These are phyloP conservation scores for Cottoperca gobio DNA, from an alignment of 2,797 vertebrate genomes.

Conservation along the genomic window DNA sequence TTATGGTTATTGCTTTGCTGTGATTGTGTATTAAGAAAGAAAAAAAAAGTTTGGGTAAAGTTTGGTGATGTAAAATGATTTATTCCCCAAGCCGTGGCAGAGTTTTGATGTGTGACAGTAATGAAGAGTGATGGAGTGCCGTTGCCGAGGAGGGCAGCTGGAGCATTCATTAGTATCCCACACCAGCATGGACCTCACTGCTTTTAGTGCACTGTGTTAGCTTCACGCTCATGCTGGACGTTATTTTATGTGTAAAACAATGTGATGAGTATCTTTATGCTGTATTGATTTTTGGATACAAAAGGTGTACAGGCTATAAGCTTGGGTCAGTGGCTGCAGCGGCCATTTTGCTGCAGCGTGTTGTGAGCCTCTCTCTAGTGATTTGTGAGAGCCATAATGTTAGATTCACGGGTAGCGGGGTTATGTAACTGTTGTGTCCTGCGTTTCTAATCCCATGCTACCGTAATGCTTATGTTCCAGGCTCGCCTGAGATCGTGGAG, in stretches of 20 bases:
- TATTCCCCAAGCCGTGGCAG: conserved; percentile 90
- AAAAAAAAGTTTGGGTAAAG: conserved; percentile 80
- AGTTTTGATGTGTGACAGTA: conserved; percentile 99
- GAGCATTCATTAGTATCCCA: conserved; percentile 94
- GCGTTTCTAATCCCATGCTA: conserved; percentile 68
- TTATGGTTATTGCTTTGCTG: conserved; percentile 85
- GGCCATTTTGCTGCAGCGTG: conserved; percentile 93
- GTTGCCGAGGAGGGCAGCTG: conserved; percentile 96
- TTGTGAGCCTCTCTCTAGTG: conserved; percentile 65
- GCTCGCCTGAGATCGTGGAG: conserved; percentile 93
- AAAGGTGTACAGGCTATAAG: conserved; percentile 19
- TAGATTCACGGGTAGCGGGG: conserved; percentile 41
- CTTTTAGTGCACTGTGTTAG: conserved; percentile 59
- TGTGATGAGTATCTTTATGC: conserved; percentile 31
- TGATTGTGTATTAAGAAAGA: conserved; percentile 76
- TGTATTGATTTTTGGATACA: conserved; percentile 32
- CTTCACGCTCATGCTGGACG: conserved; percentile 28
- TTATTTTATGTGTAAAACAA: conserved; percentile 45
- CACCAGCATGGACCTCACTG: conserved; percentile 87
- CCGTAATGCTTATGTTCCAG: conserved; percentile 76
- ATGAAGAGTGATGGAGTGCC: conserved; percentile 99
- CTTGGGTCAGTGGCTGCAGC: conserved; percentile 80
- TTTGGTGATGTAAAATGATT: conserved; percentile 91
- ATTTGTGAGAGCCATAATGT: conserved; percentile 60
- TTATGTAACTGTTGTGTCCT: conserved; percentile 57